These are phyloP conservation scores for Leuctra nigra DNA, from an alignment of 2,888 invertebrate species.

Conservation along the genomic window DNA sequence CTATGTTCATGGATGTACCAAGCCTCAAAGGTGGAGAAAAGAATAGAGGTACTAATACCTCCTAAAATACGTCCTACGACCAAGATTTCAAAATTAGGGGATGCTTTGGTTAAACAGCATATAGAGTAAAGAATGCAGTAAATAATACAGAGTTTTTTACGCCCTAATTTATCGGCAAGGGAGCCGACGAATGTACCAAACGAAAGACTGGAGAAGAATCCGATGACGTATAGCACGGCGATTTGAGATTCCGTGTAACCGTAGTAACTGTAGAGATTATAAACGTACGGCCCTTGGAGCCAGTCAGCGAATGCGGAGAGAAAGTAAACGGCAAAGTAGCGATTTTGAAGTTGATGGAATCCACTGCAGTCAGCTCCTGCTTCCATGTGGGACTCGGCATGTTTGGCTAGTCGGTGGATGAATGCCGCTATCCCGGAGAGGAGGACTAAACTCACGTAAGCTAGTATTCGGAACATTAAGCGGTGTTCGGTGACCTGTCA, in stretches of 20 bases:
- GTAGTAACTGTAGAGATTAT: slow-evolving; percentile 50
- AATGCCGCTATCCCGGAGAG: slow-evolving; percentile 8
- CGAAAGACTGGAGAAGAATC: slow-evolving; percentile 50
- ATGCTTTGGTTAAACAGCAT: slow-evolving; percentile 45
- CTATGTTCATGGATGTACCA: slow-evolving; percentile 55
- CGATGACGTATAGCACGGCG: slow-evolving; percentile 49
- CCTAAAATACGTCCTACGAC: slow-evolving; percentile 47
- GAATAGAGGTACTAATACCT: slow-evolving; percentile 50
- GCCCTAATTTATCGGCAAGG: slow-evolving; percentile 48
- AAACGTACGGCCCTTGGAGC: slow-evolving; percentile 54
- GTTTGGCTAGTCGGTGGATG: slow-evolving; percentile 18
- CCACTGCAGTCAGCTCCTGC: slow-evolving; percentile 4
- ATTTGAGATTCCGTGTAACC: slow-evolving; percentile 50
- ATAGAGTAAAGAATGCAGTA: slow-evolving; percentile 44
- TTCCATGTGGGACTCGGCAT: slow-evolving; percentile 19
- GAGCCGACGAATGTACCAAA: slow-evolving; percentile 48
- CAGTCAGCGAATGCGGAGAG: slow-evolving; percentile 52
- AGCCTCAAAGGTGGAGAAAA: slow-evolving; percentile 52
- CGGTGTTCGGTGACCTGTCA: too few species aligned
- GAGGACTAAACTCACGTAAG: neutral
- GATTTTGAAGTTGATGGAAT: slow-evolving; percentile 40
- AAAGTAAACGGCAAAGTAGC: slow-evolving; percentile 47
- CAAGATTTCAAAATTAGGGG: slow-evolving; percentile 42
- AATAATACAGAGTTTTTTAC: slow-evolving; percentile 45
- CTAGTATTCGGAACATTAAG: too few species aligned